These are phyloP conservation scores for Vespertilio murinus DNA, from an alignment of 2,797 vertebrate genomes.

Conservation along the genomic window DNA sequence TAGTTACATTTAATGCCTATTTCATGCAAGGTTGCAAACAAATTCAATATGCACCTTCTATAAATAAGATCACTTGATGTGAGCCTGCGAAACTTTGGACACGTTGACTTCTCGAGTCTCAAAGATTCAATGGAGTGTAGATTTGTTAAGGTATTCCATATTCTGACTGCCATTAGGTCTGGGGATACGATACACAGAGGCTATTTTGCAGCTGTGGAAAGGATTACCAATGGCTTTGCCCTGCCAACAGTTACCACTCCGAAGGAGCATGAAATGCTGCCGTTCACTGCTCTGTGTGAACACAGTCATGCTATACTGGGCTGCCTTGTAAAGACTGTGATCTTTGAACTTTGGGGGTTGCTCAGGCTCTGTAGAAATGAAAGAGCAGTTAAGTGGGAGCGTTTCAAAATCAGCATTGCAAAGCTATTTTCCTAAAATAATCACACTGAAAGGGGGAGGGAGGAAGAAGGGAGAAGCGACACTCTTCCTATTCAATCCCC, in stretches of 20 bases:
- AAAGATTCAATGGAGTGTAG: constrained; percentile 49
- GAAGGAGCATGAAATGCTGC: constrained; percentile 76
- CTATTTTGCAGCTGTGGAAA: constrained; percentile 84
- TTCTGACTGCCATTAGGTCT: constrained; percentile 66
- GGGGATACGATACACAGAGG: constrained; percentile 80
- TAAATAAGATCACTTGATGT: constrained; percentile 57
- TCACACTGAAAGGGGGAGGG: not conserved
- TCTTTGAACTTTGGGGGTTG: constrained; percentile 70
- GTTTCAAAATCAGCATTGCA: constrained; percentile 22
- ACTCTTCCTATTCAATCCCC: not conserved
- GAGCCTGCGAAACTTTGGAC: constrained; percentile 5
- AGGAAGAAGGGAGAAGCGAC: too few relatives aligned
- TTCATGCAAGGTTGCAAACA: constrained; percentile 24
- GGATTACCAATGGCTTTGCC: constrained; percentile 78
- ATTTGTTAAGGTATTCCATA: constrained; percentile 45
- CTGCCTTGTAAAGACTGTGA: constrained; percentile 77
- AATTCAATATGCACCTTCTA: constrained; percentile 34
- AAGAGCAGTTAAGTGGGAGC: constrained; percentile 24
- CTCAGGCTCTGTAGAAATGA: constrained; percentile 19
- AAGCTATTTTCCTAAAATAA: constrained; percentile 30
- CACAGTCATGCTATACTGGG: constrained; percentile 67
- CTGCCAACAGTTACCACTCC: constrained; percentile 81
- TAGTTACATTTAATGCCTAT: constrained; percentile 44
- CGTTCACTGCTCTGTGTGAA: constrained; percentile 73
- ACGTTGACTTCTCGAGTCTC: constrained; percentile 39